Evolutionary conservation across 2,888 invertebrate species (phyloP), one percentile per base, ranked within the genome.

Genomic region (Julus scandinavius): DNA sequence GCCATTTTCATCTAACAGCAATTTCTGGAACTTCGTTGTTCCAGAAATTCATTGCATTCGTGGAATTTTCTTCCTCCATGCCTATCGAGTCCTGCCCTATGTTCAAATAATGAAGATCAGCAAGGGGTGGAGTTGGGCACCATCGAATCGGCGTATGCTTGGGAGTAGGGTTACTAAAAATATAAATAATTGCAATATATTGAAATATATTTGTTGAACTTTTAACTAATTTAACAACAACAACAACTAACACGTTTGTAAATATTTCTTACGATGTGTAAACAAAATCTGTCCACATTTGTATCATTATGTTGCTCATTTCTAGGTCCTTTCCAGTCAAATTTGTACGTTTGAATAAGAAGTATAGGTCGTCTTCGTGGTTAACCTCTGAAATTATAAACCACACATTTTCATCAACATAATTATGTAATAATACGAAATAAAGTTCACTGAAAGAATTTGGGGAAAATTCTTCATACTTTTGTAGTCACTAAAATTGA

Each of bases 231-330:
- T n/a, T n/a, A n/a, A n/a, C n/a, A n/a, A n/a, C n/a, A n/a, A n/a
- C n/a, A n/a, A n/a, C n/a, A n/a, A n/a, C n/a, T n/a, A n/a, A n/a
- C n/a, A n/a, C n/a, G n/a, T n/a, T n/a, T n/a, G 6, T 11, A 29
- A 40, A 11, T 83, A 20, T 83, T 7, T 6, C 83, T 83, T 83
- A 83, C 83, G 40, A 83, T 2, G 29, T 83, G 15, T 29, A 40
- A 20, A 20, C 83, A 20, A 83, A 83, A 83, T 40, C 40, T 15
- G 83, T 83, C 83, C 83, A 83, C 83, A 29, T 40, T 11, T 83
- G 38, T 15, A 83, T 15, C 83, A 83, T 83, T 15, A 9, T 83
- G 20, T 83, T 11, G 15, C 83, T 83, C 83, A 83, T 83, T 83
- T 83, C 83, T 2, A 83, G 83, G 20, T 83, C 83, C 15, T 83